Percentiles rank a stretch among this genome's conserved stretches.
These are phyloP conservation scores for Raja brachyura DNA, from an alignment of 2,113 vertebrate genomes.

Conservation along the genomic window DNA sequence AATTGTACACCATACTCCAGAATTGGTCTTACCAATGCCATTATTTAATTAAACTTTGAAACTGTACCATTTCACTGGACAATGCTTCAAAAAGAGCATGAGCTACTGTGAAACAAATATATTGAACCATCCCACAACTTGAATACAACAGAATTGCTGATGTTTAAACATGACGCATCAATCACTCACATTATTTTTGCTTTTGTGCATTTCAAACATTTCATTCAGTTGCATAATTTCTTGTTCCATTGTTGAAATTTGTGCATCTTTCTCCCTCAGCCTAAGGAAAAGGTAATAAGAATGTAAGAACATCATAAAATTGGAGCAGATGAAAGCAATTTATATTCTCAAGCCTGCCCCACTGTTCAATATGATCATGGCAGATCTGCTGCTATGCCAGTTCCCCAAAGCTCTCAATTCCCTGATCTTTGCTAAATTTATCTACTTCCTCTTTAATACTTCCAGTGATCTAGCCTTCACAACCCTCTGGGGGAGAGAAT, in stretches of 20 bases:
- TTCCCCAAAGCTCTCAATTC: too few species aligned
- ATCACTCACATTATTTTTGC: conserved; percentile 17
- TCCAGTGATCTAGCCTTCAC: too few species aligned
- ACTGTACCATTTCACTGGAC: not conserved
- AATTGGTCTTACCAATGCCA: too few species aligned
- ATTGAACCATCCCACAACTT: not conserved
- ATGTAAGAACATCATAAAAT: too few species aligned
- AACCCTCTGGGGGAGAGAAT: too few species aligned
- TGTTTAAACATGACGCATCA: not conserved
- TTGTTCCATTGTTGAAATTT: conserved; percentile 33
- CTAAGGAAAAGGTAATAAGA: not conserved
- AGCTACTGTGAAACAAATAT: not conserved
- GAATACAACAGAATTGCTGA: not conserved
- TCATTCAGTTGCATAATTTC: conserved; percentile 29
- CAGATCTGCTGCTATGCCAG: too few species aligned
- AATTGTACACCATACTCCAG: too few species aligned
- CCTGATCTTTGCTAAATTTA: too few species aligned
- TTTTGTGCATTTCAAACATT: conserved; percentile 27
- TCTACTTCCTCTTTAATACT: too few species aligned
- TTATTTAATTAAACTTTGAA: not conserved
- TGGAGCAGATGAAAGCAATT: too few species aligned
- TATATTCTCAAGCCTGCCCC: too few species aligned
- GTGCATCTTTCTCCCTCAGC: conserved; percentile 7
- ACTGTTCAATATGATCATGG: too few species aligned
- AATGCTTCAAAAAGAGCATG: not conserved